These are phyloP conservation scores for Melanotaenia parkinsoni DNA, from an alignment of 2,797 vertebrate genomes.

Conservation along the genomic window DNA sequence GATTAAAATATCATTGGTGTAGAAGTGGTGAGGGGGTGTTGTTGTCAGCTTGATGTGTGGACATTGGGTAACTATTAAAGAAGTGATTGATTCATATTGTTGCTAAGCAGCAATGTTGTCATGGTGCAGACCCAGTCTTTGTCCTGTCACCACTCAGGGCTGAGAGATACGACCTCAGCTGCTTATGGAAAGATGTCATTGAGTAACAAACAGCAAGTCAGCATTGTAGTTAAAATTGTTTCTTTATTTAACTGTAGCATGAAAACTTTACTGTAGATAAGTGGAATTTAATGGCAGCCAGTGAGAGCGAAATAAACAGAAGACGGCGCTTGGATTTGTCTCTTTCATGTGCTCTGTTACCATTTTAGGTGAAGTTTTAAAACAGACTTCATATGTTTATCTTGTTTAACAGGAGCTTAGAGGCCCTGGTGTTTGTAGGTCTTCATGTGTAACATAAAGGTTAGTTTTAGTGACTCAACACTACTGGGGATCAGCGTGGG, in stretches of 20 bases:
- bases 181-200: slow-evolving; percentile 74
- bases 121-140: slow-evolving; percentile 66
- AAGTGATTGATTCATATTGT: slow-evolving; percentile 75
- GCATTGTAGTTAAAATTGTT: slow-evolving; percentile 8
- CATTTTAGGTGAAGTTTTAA: slow-evolving; percentile 79
- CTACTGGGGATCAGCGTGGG: slow-evolving; percentile 51
- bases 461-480: slow-evolving; percentile 53
- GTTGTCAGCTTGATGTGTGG: slow-evolving; percentile 28
- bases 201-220: slow-evolving; percentile 28
- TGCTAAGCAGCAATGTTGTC: slow-evolving; percentile 65
- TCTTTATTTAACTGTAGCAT: slow-evolving; percentile 42
- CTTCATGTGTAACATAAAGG: slow-evolving; percentile 45
- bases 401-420: slow-evolving; percentile 30
- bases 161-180: slow-evolving; percentile 73
- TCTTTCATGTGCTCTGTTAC: slow-evolving; percentile 65
- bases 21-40: slow-evolving; percentile 1
- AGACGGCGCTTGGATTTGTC: slow-evolving; percentile 50
- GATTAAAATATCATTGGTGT: slow-evolving; percentile 62
- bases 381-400: slow-evolving; percentile 61
- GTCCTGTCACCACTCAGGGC: slow-evolving; percentile 47
- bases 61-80: slow-evolving; percentile 63
- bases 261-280: slow-evolving; percentile 36
- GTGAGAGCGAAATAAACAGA: slow-evolving; percentile 68
- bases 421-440: slow-evolving; percentile 38
- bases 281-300: slow-evolving; percentile 57